phyloP scores from a whole-genome alignment of 2,888 invertebrate species.

The Crematogaster levior region DNA sequence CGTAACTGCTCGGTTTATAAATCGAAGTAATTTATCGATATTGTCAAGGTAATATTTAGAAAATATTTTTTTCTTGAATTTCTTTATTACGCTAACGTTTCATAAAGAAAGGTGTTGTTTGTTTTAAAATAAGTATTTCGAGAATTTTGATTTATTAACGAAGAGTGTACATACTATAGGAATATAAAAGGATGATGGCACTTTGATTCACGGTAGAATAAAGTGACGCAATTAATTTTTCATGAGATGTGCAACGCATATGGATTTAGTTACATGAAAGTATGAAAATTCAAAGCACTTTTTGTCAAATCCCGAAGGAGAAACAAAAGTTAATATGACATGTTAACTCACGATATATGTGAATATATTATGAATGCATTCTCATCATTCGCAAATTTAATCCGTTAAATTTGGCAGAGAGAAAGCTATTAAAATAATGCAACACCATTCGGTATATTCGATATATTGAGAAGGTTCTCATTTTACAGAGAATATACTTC shows the following conservation, averaged over 20 bases:
- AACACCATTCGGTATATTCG: conserved; percentile 29
- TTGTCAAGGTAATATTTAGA: conserved; percentile 49
- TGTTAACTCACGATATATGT: conserved; percentile 26
- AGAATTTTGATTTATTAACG: conserved; percentile 72
- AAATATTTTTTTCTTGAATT: conserved; percentile 41
- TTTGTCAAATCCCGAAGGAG: neutral
- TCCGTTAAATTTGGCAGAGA: conserved; percentile 82
- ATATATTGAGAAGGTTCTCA: conserved; percentile 28
- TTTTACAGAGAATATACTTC: conserved; percentile 34
- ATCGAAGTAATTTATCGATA: conserved; percentile 5
- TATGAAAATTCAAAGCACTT: conserved; percentile 13
- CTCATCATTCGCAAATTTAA: conserved; percentile 84
- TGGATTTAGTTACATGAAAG: conserved; percentile 32
- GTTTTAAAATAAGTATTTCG: conserved; percentile 46
- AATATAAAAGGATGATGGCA: conserved; percentile 78
- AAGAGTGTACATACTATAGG: conserved; percentile 38
- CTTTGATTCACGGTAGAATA: conserved; percentile 82
- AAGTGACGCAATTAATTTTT: conserved; percentile 65
- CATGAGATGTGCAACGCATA: conserved; percentile 51
- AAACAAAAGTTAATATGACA: conserved; percentile 30
- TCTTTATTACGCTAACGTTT: conserved; percentile 45
- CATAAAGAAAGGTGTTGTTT: conserved; percentile 28
- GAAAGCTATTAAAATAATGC: conserved; percentile 69
- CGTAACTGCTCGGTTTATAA: conserved; percentile 50
- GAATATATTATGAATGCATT: conserved; percentile 68